Evolutionary conservation across 2,113 vertebrate species (phyloP), one percentile per base, ranked within the genome.

Genomic region (Cacatua alba): DNA sequence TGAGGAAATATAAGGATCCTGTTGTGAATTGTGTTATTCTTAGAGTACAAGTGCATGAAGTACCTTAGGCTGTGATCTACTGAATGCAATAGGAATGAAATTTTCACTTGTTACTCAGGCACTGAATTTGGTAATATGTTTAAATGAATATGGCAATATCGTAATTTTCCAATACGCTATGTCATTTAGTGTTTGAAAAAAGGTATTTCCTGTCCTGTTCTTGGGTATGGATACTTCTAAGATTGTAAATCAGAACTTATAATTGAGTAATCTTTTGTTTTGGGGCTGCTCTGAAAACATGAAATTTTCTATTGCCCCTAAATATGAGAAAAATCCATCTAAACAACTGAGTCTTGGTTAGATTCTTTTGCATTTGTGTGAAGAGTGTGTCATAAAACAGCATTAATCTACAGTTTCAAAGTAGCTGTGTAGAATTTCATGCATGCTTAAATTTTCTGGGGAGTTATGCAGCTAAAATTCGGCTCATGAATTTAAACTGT

Each of bases 401-500:
- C 26, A 68, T 51, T 88, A 80, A 88, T 53, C 33, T 93, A 35
- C 31, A 59, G 2, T 80, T 91, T 96, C 49, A 63, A 88, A 90
- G 82, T 86, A 65, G 21, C 15, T 86, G 44, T 37, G 21, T 57
- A 70, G 41, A 76, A 74, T 79, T 82, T 87, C 23, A 91, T 31
- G 25, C 31, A 46, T 49, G 31, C 37, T 80, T 94, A 51, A 63
- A 83, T 86, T 94, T 94, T 86, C 85, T 83, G 19, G 26, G 15
- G 68, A 94, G 49, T 74, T 91, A n/a, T 10, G 17, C 53, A 35
- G 43, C 70, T 89, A 77, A 94, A 95, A 88, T 87, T 86, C 37
- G 51, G 23, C 10, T 85, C 37, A 92, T 85, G 69, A 93, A 76
- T 85, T 95, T 93, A 60, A 95, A 72, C 39, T 46, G 15, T 80